phyloP scores from a whole-genome alignment of 2,113 vertebrate species.

The Neogobius melanostomus region DNA sequence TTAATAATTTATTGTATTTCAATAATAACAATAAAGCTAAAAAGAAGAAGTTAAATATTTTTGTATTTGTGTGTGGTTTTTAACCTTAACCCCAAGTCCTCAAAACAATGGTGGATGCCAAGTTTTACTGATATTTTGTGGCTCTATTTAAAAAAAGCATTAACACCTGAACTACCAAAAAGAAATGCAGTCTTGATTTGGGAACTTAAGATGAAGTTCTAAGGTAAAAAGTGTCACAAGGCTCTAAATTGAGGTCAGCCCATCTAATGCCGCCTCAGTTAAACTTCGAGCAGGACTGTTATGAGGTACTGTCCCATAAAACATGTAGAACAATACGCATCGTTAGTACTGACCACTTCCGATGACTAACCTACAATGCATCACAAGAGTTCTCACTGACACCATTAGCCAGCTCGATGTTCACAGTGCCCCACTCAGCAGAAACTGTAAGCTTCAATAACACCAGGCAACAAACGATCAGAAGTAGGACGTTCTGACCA shows the following conservation, averaged over 20 bases:
- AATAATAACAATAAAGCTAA: too few relatives aligned
- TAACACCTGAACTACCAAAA: too few relatives aligned
- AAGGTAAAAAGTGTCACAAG: not conserved
- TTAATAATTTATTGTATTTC: too few relatives aligned
- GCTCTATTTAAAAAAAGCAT: too few relatives aligned
- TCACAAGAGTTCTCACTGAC: slow-evolving; percentile 16
- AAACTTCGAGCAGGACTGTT: slow-evolving; percentile 56
- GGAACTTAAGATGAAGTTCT: too few relatives aligned
- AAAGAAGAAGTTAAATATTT: not conserved
- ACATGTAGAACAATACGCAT: slow-evolving; percentile 65
- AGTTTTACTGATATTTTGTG: too few relatives aligned
- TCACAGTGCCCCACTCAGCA: slow-evolving; percentile 28
- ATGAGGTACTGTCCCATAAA: slow-evolving; percentile 20
- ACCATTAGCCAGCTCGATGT: not conserved
- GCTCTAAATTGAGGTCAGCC: not conserved
- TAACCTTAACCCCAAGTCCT: not conserved
- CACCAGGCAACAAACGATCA: slow-evolving; percentile 1
- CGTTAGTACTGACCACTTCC: slow-evolving; percentile 78
- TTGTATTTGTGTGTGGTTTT: not conserved
- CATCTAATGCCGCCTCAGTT: slow-evolving; percentile 30
- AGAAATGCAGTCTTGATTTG: too few relatives aligned
- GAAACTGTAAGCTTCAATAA: slow-evolving; percentile 2
- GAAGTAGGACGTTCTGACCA: not conserved
- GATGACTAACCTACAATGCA: slow-evolving; percentile 48
- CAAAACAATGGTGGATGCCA: too few relatives aligned